phyloP scores from a whole-genome alignment of 2,888 invertebrate genomes.

The Lepidochitona cinerea region DNA sequence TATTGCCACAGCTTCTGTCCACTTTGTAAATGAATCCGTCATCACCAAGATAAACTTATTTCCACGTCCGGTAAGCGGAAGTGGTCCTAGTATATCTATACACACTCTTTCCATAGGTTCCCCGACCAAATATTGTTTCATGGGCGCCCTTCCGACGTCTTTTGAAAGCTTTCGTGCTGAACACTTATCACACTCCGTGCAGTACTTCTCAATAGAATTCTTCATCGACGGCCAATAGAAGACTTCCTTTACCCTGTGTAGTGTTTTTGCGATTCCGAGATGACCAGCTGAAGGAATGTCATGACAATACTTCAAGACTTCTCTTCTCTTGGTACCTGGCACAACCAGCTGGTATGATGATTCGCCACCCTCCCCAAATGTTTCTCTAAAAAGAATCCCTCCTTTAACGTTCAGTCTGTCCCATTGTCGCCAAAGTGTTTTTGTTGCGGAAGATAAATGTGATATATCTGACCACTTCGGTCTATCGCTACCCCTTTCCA shows the following conservation, averaged over 20 bases:
- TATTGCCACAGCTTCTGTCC: not conserved
- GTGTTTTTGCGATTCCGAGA: slow-evolving; percentile 21
- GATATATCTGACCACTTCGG: not conserved
- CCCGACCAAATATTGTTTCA: not conserved
- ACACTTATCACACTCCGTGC: slow-evolving; percentile 14
- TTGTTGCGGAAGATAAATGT: not conserved
- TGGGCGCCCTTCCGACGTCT: slow-evolving; percentile 10
- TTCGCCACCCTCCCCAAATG: slow-evolving; percentile 13
- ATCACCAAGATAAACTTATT: not conserved
- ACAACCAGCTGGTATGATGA: slow-evolving; percentile 10
- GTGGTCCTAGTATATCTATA: not conserved
- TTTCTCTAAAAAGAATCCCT: slow-evolving; percentile 14
- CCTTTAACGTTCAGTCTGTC: slow-evolving; percentile 9
- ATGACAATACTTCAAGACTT: slow-evolving; percentile 1
- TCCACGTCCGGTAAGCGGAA: not conserved
- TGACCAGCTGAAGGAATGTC: slow-evolving; percentile 17
- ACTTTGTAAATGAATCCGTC: not conserved
- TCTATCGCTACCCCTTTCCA: not conserved
- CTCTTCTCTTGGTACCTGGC: not conserved
- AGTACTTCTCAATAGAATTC: slow-evolving; percentile 11
- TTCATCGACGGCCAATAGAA: slow-evolving; percentile 24
- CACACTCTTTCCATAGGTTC: not conserved
- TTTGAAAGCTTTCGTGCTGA: slow-evolving; percentile 18
- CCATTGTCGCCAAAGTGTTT: slow-evolving; percentile 17
- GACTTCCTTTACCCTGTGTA: not conserved